Evolutionary conservation across 1,140 invertebrate genomes (phyloP).

Genomic region (Drosophila takahashii): DNA sequence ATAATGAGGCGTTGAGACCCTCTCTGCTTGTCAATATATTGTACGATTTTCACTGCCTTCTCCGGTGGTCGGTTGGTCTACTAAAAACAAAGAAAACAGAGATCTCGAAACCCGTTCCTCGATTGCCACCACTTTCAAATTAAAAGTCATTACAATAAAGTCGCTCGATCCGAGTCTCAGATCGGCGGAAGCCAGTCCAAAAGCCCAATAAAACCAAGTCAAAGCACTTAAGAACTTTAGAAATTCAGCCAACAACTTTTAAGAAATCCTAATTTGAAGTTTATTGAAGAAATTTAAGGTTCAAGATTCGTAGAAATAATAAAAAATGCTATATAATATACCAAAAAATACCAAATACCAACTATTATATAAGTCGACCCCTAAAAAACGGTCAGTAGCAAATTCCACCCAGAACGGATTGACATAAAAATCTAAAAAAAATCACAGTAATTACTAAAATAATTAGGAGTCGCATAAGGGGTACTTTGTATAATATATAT

Average conservation of each 20-base stretch:
- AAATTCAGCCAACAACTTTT: neutral
- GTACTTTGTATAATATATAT: too few species aligned
- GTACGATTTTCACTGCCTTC: slow-evolving; percentile 36
- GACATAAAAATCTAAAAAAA: too few species aligned
- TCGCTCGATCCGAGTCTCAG: slow-evolving; percentile 13
- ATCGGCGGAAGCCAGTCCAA: slow-evolving; percentile 4
- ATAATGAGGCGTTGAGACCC: slow-evolving; percentile 76
- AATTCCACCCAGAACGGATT: too few species aligned
- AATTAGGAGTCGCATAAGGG: too few species aligned
- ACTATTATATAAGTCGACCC: too few species aligned
- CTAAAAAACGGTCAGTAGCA: too few species aligned
- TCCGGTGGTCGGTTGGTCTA: slow-evolving; percentile 23
- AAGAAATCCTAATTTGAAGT: too few species aligned
- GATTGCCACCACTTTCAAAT: slow-evolving; percentile 29
- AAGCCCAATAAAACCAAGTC: slow-evolving; percentile 8
- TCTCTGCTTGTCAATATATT: slow-evolving; percentile 39
- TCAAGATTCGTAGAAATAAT: too few species aligned
- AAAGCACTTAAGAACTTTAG: neutral
- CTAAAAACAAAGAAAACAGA: neutral
- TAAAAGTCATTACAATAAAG: slow-evolving; percentile 19
- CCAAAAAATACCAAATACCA: too few species aligned
- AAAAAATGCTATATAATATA: too few species aligned
- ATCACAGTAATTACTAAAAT: too few species aligned
- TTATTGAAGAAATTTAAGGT: too few species aligned
- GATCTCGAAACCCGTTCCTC: slow-evolving; percentile 22